Base-by-base conservation (phyloP, 2,888 invertebrate species). In the Drosophila demipolita region DNA sequence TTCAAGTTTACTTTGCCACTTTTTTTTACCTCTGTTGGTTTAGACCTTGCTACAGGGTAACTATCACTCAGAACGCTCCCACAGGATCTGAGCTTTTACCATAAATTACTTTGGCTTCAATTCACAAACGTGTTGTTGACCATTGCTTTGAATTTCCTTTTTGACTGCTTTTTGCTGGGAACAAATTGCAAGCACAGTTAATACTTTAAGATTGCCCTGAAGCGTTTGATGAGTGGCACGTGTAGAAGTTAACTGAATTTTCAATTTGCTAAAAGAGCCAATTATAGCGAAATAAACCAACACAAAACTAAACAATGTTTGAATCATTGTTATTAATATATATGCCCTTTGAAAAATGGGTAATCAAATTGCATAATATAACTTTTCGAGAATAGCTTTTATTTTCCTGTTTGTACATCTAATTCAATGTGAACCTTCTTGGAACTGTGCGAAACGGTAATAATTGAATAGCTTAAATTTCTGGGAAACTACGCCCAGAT, bases 381-480 rank as follows among this genome's bases (percentile, higher is more conserved):
- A 29, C 6, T 29, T 29, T 29, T 29, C 1, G 29, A 29, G 29
- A 29, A 29, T 29, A 29, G 29, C 29, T 29, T 29, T 29, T 29
- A 29, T 29, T 29, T 29, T 29, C 11, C 29, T 45, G 50, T 45
- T 45, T 64, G 48, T 49, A 26, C 52, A 40, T 40, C 26, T 55
- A 57, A 74, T 78, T 81, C 78, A 64, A 79, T 59, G 65, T 59
- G 54, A 69, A 59, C 40, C 68, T 69, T 80, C 55, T 17, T 32
- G 38, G 55, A 60, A 53, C 35, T 68, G 55, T 32, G 63, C 49
- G 70, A 42, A 63, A 66, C 66, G 52, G 63, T 66, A 77, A 81
- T 80, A 80, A 78, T 74, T 78, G 78, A 81, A 74, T 81, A 71
- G 66, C 79, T 81, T 57, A 67, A 74, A 80, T 80, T 74, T 68